Conservation (phyloP, 2,113 vertebrate species). For the Centropus bengalensis region DNA sequence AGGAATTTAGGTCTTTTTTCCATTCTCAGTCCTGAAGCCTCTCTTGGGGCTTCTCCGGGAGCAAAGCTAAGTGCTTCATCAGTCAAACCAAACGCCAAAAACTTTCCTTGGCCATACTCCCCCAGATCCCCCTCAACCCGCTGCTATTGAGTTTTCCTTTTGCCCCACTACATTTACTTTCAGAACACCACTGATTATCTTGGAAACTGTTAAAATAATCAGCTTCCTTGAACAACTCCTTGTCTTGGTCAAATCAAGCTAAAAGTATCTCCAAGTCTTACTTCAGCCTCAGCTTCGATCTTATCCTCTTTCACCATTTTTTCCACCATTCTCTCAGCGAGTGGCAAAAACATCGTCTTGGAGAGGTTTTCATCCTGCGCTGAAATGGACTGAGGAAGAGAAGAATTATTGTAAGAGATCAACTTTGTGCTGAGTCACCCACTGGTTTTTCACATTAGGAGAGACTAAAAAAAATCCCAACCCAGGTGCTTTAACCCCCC, state of each 20-base stretch:
- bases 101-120: background rate
- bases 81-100: background rate
- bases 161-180: background rate
- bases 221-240: background rate
- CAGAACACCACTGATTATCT: background rate
- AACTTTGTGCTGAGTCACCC: background rate
- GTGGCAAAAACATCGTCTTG: conserved; percentile 96
- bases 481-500: background rate
- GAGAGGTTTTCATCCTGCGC: conserved; percentile 96
- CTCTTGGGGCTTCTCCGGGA: background rate
- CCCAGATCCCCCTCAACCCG: background rate
- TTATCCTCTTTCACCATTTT: conserved; percentile 99
- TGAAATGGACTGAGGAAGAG: conserved; percentile 89
- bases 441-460: background rate
- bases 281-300: conserved; percentile 99
- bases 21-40: background rate
- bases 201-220: background rate
- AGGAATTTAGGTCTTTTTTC: conserved; percentile 37
- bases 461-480: background rate
- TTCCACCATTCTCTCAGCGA: conserved; percentile 98
- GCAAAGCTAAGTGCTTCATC: background rate
- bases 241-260: background rate
- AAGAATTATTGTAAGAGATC: background rate
- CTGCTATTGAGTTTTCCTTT: background rate
- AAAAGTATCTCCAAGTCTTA: conserved; percentile 64